Percentiles rank a stretch among this genome's conserved stretches.
Evolutionary conservation across 2,797 vertebrate species (phyloP).

Genomic region (Halcyon chelicuti): DNA sequence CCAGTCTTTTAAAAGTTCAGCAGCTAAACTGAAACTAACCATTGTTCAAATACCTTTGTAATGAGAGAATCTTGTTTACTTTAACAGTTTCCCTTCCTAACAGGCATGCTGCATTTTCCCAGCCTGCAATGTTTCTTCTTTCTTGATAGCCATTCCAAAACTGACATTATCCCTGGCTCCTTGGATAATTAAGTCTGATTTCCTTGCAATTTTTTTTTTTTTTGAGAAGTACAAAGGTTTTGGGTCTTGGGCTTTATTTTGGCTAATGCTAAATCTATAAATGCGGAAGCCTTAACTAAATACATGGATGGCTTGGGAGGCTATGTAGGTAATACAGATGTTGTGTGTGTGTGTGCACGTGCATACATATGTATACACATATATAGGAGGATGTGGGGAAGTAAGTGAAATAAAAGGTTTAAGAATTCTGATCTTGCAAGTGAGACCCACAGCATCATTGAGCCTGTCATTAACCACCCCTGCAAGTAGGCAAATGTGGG

Average conservation of each 20-base stretch:
- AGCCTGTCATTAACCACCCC: fast-evolving
- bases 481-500: fast-evolving
- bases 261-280: background rate
- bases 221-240: background rate
- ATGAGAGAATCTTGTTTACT: slow-evolving; percentile 34
- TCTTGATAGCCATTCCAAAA: background rate
- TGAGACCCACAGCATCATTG: background rate
- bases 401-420: background rate
- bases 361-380: too few species aligned
- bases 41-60: slow-evolving; percentile 25
- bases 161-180: background rate
- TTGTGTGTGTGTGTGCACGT: background rate
- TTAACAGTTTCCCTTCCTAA: background rate
- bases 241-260: background rate
- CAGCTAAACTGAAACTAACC: slow-evolving; percentile 43
- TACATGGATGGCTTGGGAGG: fast-evolving
- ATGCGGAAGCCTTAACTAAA: background rate
- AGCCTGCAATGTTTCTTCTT: background rate
- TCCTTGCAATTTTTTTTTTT: background rate
- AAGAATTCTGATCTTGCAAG: background rate
- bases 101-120: background rate
- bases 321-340: background rate
- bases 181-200: background rate
- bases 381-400: fast-evolving
- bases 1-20: slow-evolving; percentile 1